These are phyloP conservation scores for Camarhynchus parvulus DNA, from an alignment of 2,113 vertebrate species.

Conservation along the genomic window DNA sequence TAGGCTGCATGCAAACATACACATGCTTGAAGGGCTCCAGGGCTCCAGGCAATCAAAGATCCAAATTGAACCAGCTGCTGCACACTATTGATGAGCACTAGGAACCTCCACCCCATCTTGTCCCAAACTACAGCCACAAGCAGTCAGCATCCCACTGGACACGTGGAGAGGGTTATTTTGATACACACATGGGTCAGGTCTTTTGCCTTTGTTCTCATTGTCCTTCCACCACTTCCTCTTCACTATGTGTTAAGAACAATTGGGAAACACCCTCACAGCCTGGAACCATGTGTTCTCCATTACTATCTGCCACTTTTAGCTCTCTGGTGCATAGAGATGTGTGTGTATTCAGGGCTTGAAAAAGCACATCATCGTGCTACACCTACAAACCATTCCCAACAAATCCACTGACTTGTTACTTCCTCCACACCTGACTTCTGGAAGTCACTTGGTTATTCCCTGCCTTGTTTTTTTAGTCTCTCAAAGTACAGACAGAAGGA, in stretches of 20 bases:
- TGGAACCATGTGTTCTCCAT: neutral
- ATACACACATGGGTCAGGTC: neutral
- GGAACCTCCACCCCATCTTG: neutral
- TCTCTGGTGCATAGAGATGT: neutral
- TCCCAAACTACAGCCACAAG: neutral
- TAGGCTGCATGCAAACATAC: conserved; percentile 54
- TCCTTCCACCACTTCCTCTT: neutral
- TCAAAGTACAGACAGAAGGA: neutral
- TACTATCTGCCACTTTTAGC: neutral
- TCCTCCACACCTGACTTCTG: neutral
- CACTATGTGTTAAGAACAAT: neutral
- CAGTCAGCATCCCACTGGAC: neutral
- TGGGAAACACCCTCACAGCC: neutral
- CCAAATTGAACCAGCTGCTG: conserved; percentile 50
- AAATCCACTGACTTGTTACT: neutral
- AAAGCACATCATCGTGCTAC: neutral
- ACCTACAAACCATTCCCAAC: neutral
- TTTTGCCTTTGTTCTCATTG: neutral
- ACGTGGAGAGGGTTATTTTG: neutral
- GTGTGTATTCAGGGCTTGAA: neutral
- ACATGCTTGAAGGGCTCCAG: conserved; percentile 27
- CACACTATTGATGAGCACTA: neutral
- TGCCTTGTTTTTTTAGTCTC: neutral
- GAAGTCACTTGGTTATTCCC: neutral
- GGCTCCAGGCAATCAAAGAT: conserved; percentile 41